Percentiles rank a stretch among this genome's conserved stretches.
These are phyloP conservation scores for Aleiodes testaceus DNA, from an alignment of 2,888 invertebrate species.

Conservation along the genomic window DNA sequence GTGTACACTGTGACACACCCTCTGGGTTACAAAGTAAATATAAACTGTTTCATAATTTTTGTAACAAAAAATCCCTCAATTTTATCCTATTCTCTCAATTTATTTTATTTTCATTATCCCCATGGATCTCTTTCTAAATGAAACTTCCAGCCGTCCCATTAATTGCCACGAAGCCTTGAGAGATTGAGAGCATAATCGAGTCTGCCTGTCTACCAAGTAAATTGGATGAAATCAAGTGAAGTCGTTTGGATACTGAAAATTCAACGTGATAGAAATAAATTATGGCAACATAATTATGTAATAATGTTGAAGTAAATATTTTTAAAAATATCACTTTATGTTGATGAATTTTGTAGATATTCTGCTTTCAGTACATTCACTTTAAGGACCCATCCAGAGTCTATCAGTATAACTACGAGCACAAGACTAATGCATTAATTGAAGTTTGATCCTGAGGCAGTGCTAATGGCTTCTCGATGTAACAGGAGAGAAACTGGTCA, in stretches of 20 bases:
- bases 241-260: slow-evolving; percentile 31
- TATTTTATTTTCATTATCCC: neutral
- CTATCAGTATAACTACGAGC: neutral
- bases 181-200: slow-evolving; percentile 32
- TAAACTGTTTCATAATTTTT: neutral
- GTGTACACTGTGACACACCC: neutral
- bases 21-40: neutral
- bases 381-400: slow-evolving; percentile 5
- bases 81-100: slow-evolving; percentile 5
- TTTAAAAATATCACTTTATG: slow-evolving; percentile 9
- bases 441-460: slow-evolving; percentile 45
- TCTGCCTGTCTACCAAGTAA: slow-evolving; percentile 34
- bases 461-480: slow-evolving; percentile 45
- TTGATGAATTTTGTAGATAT: neutral
- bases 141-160: slow-evolving; percentile 35
- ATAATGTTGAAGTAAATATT: no score
- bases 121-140: slow-evolving; percentile 36
- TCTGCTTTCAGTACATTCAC: neutral
- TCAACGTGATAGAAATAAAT: slow-evolving; percentile 17
- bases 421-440: slow-evolving; percentile 37
- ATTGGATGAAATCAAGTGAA: slow-evolving; percentile 30
- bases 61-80: neutral
- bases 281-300: neutral
- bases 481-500: slow-evolving; percentile 44
- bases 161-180: slow-evolving; percentile 33